Evolutionary conservation across 2,888 invertebrate species (phyloP).

Genomic region (Parelbella ahira): DNA sequence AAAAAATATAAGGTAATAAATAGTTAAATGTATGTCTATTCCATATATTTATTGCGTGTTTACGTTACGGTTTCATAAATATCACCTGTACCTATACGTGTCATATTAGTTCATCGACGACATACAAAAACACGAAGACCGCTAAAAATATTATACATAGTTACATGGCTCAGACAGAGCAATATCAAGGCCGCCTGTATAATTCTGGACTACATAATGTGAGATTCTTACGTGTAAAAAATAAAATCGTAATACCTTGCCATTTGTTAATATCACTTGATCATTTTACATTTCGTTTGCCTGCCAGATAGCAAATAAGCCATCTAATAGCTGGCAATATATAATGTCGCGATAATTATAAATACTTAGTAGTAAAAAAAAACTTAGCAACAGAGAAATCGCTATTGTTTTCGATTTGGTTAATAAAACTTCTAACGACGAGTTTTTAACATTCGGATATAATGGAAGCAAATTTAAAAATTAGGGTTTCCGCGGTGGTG

Average conservation of each 20-base stretch:
- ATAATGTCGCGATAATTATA: too few relatives aligned
- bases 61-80: slow-evolving; percentile 15
- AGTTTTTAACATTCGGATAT: too few relatives aligned
- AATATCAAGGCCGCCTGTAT: slow-evolving; percentile 73
- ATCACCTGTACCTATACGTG: slow-evolving; percentile 3
- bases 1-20: too few relatives aligned
- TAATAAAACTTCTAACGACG: too few relatives aligned
- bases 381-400: too few relatives aligned
- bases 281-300: too few relatives aligned
- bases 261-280: not conserved
- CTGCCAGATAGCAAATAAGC: not conserved
- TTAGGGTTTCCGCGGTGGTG: too few relatives aligned
- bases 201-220: slow-evolving; percentile 39
- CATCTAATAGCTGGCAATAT: not conserved
- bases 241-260: not conserved
- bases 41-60: slow-evolving; percentile 9
- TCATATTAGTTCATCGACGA: slow-evolving; percentile 5
- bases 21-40: too few relatives aligned
- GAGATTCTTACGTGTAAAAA: not conserved
- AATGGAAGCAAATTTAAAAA: too few relatives aligned
- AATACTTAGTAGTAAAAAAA: too few relatives aligned
- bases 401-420: too few relatives aligned
- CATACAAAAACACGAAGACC: slow-evolving; percentile 48
- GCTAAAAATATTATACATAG: too few relatives aligned
- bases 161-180: slow-evolving; percentile 49